Conservation (phyloP, 2,797 vertebrate genomes). For the Selene dorsalis region DNA sequence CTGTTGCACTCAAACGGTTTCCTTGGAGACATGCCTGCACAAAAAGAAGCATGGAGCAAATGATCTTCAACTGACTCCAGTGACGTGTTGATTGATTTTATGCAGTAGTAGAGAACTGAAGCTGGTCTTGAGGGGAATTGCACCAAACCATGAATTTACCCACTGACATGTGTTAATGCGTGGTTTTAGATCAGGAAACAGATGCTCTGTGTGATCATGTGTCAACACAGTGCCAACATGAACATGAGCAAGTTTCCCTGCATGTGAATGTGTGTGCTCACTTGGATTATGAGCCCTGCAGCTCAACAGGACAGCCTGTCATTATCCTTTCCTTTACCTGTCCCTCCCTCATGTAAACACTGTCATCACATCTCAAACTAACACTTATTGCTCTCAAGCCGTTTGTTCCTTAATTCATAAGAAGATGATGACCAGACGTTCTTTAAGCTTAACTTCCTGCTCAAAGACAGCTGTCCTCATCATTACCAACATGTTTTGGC, state of each 20-base stretch:
- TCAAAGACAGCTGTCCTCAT: slow-evolving; percentile 8
- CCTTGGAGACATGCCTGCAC: slow-evolving; percentile 70
- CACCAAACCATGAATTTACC: no score
- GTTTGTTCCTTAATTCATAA: slow-evolving; percentile 17
- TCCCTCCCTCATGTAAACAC: slow-evolving; percentile 55
- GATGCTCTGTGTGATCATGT: slow-evolving; percentile 18
- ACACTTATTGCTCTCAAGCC: slow-evolving; percentile 41
- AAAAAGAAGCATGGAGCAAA: not conserved
- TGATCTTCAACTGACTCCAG: not conserved
- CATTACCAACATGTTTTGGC: not conserved
- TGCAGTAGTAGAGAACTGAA: not conserved
- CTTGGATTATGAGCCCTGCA: slow-evolving; percentile 48
- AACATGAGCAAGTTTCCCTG: slow-evolving; percentile 21
- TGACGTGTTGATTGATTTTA: not conserved
- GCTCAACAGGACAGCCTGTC: slow-evolving; percentile 53
- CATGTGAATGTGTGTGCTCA: slow-evolving; percentile 24
- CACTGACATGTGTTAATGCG: not conserved
- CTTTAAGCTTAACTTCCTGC: slow-evolving; percentile 1
- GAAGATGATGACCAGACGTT: not conserved
- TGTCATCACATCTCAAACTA: slow-evolving; percentile 66
- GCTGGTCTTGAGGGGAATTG: not conserved
- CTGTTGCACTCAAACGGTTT: slow-evolving; percentile 86
- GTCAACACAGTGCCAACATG: slow-evolving; percentile 23
- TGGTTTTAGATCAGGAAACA: slow-evolving; percentile 42
- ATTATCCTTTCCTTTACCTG: slow-evolving; percentile 64